phyloP scores from a whole-genome alignment of 1,140 invertebrate genomes.

The Oryzaephilus surinamensis region DNA sequence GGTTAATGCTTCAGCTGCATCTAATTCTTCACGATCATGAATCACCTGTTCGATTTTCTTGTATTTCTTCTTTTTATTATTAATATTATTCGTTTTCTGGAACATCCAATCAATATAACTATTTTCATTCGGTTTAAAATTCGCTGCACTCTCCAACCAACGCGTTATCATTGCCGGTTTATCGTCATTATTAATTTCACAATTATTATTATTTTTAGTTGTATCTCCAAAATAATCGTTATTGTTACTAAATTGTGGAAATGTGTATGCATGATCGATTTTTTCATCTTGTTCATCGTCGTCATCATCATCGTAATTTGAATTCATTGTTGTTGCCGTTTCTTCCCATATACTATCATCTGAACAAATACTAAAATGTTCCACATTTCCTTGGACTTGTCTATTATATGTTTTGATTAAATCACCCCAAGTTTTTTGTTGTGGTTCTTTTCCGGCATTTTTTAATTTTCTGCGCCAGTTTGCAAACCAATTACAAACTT shows the following conservation, averaged over 20 bases:
- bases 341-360: conserved; percentile 65
- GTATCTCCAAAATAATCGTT: conserved; percentile 35
- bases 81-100: conserved; percentile 18
- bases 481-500: conserved; percentile 69
- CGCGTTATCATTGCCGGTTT: conserved; percentile 49
- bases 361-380: conserved; percentile 62
- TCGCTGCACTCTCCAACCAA: conserved; percentile 57
- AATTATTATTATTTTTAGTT: conserved; percentile 39
- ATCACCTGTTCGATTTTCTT: conserved; percentile 5
- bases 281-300: conserved; percentile 11
- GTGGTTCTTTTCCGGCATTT: conserved; percentile 51
- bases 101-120: conserved; percentile 51
- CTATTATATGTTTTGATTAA: conserved; percentile 61
- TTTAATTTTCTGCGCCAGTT: conserved; percentile 64
- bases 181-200: conserved; percentile 38
- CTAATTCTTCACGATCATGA: conserved; percentile 55
- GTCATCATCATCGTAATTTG: conserved; percentile 10
- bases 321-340: conserved; percentile 30
- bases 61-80: conserved; percentile 18
- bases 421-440: conserved; percentile 57
- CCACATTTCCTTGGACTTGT: conserved; percentile 58
- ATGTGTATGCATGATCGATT: conserved; percentile 22
- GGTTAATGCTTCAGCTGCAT: conserved; percentile 57
- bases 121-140: conserved; percentile 52
- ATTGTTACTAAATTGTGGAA: conserved; percentile 20